Evolutionary conservation across 2,888 invertebrate genomes (phyloP), one percentile per base, ranked within the genome.

Genomic region (Epicampocera succincta): DNA sequence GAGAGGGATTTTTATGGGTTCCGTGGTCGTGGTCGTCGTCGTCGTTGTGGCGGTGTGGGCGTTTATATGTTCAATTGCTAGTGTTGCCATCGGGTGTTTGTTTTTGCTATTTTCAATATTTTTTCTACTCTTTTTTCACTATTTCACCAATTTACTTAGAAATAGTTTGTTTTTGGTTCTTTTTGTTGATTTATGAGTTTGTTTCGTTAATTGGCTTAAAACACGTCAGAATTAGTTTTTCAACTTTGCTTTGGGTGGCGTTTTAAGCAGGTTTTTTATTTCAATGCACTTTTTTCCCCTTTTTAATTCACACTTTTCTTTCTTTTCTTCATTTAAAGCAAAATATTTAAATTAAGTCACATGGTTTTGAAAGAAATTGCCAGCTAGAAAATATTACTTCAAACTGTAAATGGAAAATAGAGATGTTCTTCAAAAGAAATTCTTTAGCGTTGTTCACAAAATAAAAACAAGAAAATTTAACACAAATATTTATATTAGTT

Each of bases 1-100:
- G 12, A 89, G 54, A 40, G 90, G 90, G 73, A 90, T 90, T 80
- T 87, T 88, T 80, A 90, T 90, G 40, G 90, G 90, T 73, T 87
- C 76, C 33, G 76, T 69, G 40, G 42, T 38, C 44, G 76, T 80
- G 29, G 83, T 61, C 25, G 52, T 15, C 66, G 79, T 80, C 60
- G 81, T 66, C 71, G 81, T 58, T 50, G 29, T 61, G 74, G 65
- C 72, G 66, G 19, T 52, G 52, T 71, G 77, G 68, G 65, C 17
- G 69, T 75, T 82, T 60, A 71, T 61, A 54, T 78, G 52, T 54
- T 78, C 40, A 42, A 82, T 71, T 84, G 83, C 74, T 84, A 85
- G 83, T 85, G 85, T 85, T 87, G 89, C 90, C 89, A 89, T 89
- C 88, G 87, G 90, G 87, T 52, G 85, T 87, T 71, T 46, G 75